A percentile compares a stretch with the other conserved stretches of the same genome.
These are phyloP conservation scores for Leptosomus discolor DNA, from an alignment of 2,113 vertebrate species.

Conservation along the genomic window DNA sequence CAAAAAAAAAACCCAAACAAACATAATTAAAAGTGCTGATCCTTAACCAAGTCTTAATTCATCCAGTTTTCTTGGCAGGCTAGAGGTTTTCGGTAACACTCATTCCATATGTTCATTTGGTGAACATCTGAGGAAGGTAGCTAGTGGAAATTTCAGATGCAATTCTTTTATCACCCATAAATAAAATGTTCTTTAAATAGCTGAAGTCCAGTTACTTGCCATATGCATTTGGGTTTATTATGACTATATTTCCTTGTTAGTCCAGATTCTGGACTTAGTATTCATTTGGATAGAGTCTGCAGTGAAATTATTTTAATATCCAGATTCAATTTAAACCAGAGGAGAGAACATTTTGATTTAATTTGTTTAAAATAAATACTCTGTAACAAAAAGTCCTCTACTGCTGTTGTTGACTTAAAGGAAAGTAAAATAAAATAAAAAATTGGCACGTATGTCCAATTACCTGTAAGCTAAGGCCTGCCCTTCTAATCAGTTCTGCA, in stretches of 20 bases:
- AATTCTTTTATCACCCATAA: neutral
- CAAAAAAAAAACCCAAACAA: neutral
- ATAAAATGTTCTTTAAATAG: neutral
- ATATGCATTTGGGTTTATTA: neutral
- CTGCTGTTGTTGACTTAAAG: neutral
- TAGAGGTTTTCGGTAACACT: neutral
- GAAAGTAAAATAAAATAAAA: neutral
- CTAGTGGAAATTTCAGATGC: neutral
- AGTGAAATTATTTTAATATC: neutral
- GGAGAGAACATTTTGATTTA: neutral
- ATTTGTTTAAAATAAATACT: neutral
- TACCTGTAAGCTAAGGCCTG: neutral
- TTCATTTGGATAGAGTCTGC: neutral
- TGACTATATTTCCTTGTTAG: neutral
- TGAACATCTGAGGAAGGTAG: neutral
- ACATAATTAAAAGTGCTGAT: neutral
- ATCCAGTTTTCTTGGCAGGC: neutral
- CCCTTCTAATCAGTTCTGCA: neutral
- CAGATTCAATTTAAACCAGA: neutral
- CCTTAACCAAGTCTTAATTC: neutral
- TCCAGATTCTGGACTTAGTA: neutral
- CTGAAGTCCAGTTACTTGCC: neutral
- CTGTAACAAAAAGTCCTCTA: neutral
- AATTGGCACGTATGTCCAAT: neutral
- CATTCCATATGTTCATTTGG: neutral